These are phyloP conservation scores for Hirundo rustica DNA, from an alignment of 2,797 vertebrate genomes.

Conservation along the genomic window DNA sequence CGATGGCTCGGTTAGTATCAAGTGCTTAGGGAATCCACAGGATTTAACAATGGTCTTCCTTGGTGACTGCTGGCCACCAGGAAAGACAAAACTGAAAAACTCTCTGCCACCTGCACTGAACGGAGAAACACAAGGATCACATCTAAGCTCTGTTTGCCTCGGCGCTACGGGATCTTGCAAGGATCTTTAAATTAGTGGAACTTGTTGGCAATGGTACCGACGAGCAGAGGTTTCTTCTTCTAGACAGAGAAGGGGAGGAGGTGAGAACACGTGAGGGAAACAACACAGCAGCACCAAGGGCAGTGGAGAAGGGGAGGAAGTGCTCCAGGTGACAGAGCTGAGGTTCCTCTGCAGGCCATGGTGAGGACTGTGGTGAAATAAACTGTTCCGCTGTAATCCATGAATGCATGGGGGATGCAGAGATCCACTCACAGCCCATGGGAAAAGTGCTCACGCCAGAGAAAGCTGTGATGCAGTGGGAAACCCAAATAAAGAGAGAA, in stretches of 20 bases:
- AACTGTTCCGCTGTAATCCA: neutral
- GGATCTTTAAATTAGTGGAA: neutral
- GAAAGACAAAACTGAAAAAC: neutral
- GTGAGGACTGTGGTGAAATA: neutral
- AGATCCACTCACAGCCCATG: neutral
- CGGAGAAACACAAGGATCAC: neutral
- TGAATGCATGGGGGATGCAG: neutral
- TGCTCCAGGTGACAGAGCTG: neutral
- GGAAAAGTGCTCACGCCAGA: neutral
- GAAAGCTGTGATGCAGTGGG: neutral
- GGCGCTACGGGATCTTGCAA: accelerated
- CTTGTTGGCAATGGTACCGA: neutral
- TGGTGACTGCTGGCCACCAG: neutral
- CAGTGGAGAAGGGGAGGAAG: neutral
- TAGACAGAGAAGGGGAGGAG: neutral
- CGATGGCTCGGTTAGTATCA: slow-evolving; percentile 90
- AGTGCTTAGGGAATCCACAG: slow-evolving; percentile 78
- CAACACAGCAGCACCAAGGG: neutral
- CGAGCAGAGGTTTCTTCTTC: neutral
- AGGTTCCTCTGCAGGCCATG: neutral
- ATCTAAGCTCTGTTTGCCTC: neutral
- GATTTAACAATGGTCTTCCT: neutral
- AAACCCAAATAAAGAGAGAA: neutral
- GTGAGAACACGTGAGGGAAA: neutral
- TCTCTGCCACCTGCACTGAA: neutral